Percentiles rank a stretch among this genome's conserved stretches.
Evolutionary conservation across 2,797 vertebrate species (phyloP).

Genomic region (Bradypodion pumilum): DNA sequence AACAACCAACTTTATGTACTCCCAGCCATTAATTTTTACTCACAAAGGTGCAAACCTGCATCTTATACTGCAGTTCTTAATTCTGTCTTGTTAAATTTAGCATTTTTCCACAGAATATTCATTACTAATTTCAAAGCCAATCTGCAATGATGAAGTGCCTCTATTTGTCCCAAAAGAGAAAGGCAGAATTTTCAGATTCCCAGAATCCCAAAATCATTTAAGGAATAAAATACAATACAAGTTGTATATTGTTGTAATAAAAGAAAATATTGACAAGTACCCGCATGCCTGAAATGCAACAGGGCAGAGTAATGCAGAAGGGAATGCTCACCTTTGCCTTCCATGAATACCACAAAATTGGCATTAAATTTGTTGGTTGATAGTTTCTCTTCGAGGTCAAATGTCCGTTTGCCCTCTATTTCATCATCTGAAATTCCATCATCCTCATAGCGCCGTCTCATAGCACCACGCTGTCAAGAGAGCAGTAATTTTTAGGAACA

Average conservation of each 20-base stretch:
- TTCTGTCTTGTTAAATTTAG: background rate
- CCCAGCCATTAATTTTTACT: background rate
- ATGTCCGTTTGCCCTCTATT: slow-evolving; percentile 95
- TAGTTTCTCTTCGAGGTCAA: slow-evolving; percentile 95
- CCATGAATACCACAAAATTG: slow-evolving; percentile 92
- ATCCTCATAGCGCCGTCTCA: slow-evolving; percentile 92
- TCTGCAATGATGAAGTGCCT: background rate
- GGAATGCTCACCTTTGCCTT: slow-evolving; percentile 88
- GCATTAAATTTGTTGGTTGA: slow-evolving; percentile 84
- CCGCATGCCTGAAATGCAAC: background rate
- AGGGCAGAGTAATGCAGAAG: background rate
- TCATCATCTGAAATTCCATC: slow-evolving; percentile 98
- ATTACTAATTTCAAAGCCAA: background rate
- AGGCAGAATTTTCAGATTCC: background rate
- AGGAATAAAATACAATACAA: background rate
- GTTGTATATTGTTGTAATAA: background rate
- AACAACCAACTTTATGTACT: background rate
- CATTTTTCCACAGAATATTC: background rate
- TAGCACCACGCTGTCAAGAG: slow-evolving; percentile 85
- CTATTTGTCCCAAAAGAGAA: background rate
- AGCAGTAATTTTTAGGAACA: background rate
- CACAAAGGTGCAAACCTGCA: background rate
- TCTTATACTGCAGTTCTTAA: background rate
- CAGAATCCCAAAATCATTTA: background rate
- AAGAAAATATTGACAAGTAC: background rate